These are phyloP conservation scores for Heliconius eleuchia DNA, from an alignment of 1,140 invertebrate species.

Conservation along the genomic window DNA sequence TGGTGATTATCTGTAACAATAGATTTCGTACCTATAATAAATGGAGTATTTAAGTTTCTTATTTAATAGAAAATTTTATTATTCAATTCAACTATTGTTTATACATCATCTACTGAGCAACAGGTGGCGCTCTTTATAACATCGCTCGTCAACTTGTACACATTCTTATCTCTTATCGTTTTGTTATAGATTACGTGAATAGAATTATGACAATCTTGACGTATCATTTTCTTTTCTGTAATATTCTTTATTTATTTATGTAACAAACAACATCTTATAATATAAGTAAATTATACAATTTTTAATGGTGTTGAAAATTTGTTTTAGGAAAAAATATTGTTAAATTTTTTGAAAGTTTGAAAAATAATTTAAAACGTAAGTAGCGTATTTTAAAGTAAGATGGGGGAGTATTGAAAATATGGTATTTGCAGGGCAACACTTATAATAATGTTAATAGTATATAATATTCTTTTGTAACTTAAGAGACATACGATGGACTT, in stretches of 20 bases:
- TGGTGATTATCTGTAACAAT: constrained; percentile 65
- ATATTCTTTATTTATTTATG: neutral
- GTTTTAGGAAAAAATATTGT: neutral
- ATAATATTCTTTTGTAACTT: too few relatives aligned
- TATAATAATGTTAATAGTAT: neutral
- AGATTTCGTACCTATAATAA: neutral
- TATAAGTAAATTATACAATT: neutral
- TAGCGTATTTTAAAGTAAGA: neutral
- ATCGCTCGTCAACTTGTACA: constrained; percentile 7
- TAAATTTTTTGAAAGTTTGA: neutral
- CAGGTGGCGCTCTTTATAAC: constrained; percentile 41
- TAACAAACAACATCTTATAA: neutral
- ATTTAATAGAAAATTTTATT: neutral
- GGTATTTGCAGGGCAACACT: neutral
- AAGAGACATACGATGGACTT: neutral
- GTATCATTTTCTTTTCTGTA: neutral
- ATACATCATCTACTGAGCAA: constrained; percentile 36
- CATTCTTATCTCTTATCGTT: constrained; percentile 25
- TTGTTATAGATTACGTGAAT: constrained; percentile 29
- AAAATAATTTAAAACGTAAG: too few relatives aligned
- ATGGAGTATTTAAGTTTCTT: neutral
- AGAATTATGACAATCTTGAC: constrained; percentile 18
- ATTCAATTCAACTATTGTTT: neutral
- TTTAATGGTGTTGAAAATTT: neutral
- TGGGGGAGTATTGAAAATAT: neutral